These are phyloP conservation scores for Peromyscus maniculatus DNA, from an alignment of 2,113 vertebrate species.

Conservation along the genomic window DNA sequence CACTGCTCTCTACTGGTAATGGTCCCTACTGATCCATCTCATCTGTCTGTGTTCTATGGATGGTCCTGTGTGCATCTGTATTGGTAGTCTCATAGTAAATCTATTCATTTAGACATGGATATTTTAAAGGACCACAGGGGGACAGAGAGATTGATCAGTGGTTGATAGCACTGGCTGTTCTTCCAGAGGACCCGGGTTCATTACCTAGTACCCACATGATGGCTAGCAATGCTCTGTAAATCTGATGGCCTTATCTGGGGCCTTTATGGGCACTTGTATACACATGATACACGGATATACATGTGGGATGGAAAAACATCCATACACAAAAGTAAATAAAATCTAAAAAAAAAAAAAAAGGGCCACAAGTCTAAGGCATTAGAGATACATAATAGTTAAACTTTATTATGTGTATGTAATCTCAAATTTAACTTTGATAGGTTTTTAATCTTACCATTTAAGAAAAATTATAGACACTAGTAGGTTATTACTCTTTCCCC, in stretches of 20 bases:
- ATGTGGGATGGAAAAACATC: not conserved
- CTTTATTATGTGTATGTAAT: not conserved
- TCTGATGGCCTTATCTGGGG: not conserved
- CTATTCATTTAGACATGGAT: not conserved
- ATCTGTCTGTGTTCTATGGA: not conserved
- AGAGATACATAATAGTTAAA: conserved; percentile 29
- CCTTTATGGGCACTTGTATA: not conserved
- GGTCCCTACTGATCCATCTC: not conserved
- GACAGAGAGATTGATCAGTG: not conserved
- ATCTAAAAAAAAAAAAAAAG: not conserved
- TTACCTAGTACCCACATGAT: not conserved
- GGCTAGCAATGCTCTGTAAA: not conserved
- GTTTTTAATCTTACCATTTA: conserved; percentile 25
- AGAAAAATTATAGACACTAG: not conserved
- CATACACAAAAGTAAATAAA: not conserved
- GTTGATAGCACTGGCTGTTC: not conserved
- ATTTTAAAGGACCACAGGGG: conserved; percentile 5
- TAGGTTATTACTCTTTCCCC: not conserved
- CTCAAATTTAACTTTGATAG: conserved; percentile 2
- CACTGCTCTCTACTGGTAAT: not conserved
- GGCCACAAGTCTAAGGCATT: not conserved
- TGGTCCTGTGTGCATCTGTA: not conserved
- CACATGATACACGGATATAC: not conserved
- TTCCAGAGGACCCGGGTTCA: not conserved
- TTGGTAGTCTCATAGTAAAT: not conserved